Conservation (phyloP, 2,888 invertebrate species). For the Sesamia inferens region DNA sequence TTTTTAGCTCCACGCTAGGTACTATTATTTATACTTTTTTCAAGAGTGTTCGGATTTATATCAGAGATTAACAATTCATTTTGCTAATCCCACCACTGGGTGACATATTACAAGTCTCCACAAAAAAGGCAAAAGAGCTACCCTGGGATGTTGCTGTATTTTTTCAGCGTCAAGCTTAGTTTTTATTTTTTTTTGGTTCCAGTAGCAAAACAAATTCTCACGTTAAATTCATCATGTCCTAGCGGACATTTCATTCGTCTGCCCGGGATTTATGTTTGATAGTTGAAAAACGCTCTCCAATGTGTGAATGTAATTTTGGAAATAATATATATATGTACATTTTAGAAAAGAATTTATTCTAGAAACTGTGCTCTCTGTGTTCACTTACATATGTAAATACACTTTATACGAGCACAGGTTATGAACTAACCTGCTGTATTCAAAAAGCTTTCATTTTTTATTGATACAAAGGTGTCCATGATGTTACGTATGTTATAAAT, state of each 20-base stretch:
- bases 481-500: slow-evolving; percentile 22
- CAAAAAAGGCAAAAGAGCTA: slow-evolving; percentile 11
- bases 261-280: slow-evolving; percentile 1
- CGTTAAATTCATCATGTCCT: slow-evolving; percentile 43
- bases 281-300: background rate
- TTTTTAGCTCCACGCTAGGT: background rate
- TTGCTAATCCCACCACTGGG: slow-evolving; percentile 13
- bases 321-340: background rate
- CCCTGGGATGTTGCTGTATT: background rate
- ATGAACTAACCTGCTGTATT: background rate
- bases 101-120: slow-evolving; percentile 7
- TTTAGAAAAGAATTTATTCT: background rate
- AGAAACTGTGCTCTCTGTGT: background rate
- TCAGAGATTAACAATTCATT: slow-evolving; percentile 24
- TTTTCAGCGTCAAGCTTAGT: slow-evolving; percentile 7
- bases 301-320: slow-evolving; percentile 1
- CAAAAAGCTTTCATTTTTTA: background rate
- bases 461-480: background rate
- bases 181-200: slow-evolving; percentile 20
- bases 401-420: background rate
- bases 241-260: slow-evolving; percentile 15
- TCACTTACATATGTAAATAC: too few species aligned
- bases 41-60: background rate
- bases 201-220: slow-evolving; percentile 20
- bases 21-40: background rate